Evolutionary conservation across 2,113 vertebrate genomes (phyloP), one percentile per base, ranked within the genome.

Genomic region (Petroica traversi): DNA sequence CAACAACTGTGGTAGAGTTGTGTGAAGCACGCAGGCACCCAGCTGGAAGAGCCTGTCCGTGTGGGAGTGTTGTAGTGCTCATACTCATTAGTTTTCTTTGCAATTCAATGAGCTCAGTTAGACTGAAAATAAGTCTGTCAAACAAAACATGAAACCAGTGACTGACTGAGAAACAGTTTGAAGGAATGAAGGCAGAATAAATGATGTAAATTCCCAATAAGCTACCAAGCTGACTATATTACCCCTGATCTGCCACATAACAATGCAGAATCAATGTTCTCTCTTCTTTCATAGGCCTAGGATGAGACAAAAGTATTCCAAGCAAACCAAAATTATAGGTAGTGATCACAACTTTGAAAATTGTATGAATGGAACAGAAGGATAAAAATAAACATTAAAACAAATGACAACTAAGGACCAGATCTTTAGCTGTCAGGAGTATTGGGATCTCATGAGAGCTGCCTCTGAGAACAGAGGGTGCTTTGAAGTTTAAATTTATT

Each of bases 91-190:
- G 96, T 93, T 97, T 93, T 92, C 97, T 98, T 98, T 98, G 98
- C 98, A 98, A 98, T 98, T 98, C 98, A 98, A 91, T 97, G 98
- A 98, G 98, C 93, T 98, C 94, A 93, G 96, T 93, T 97, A 97
- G 97, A 81, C 72, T 98, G 97, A 98, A 98, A 97, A 98, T 97
- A 97, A 95, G 90, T 93, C 98, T 98, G 97, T 98, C 98, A 98
- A 98, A 98, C 96, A 97, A 97, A 97, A 92, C 91, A 95, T 88
- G 95, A 95, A 96, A 92, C 86, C 0, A 0, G 88, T 87, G 92
- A 67, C 84, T 59, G 85, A 82, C 73, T 95, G 41, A 94, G 92
- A 41, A 91, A 73, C 14, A 43, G 64, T 77, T 46, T 10, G 49
- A 72, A 92, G 52, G 48, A 85, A 88, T 38, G 63, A 38, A 87